Evolutionary conservation across 2,888 invertebrate genomes (phyloP).

Genomic region (Coecobrya sp.): DNA sequence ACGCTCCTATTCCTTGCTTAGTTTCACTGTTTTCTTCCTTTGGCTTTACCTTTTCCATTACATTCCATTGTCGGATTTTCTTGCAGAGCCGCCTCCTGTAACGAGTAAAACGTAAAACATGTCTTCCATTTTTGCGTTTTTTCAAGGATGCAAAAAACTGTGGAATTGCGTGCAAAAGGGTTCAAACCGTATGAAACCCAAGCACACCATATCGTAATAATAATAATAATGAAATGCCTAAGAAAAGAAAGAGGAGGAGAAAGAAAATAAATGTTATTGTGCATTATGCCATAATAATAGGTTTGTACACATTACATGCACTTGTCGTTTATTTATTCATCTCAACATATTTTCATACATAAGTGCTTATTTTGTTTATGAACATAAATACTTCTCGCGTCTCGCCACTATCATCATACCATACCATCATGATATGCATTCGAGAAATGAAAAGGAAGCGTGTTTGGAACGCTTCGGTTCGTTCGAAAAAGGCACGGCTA

Average conservation of each 20-base stretch:
- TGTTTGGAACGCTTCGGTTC: not conserved
- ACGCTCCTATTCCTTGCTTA: not conserved
- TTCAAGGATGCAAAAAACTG: conserved; percentile 35
- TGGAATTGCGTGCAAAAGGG: conserved; percentile 60
- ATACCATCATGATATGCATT: not conserved
- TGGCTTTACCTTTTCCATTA: not conserved
- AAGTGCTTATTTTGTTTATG: too few species aligned
- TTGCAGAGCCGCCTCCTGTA: not conserved
- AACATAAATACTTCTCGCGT: too few species aligned
- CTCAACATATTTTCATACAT: too few species aligned
- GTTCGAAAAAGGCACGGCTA: not conserved
- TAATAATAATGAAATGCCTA: not conserved
- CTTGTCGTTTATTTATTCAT: not conserved
- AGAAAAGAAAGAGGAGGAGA: not conserved
- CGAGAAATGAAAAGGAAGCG: not conserved
- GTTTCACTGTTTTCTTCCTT: not conserved
- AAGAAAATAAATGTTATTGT: not conserved
- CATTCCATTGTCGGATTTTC: not conserved
- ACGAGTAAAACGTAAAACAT: not conserved
- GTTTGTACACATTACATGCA: not conserved
- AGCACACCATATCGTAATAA: not conserved
- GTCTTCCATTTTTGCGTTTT: conserved; percentile 42
- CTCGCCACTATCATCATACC: too few species aligned
- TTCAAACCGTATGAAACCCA: conserved; percentile 43
- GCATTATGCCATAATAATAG: conserved; percentile 7